Conservation (phyloP, 2,888 invertebrate species). For the Lumbricus terrestris region DNA sequence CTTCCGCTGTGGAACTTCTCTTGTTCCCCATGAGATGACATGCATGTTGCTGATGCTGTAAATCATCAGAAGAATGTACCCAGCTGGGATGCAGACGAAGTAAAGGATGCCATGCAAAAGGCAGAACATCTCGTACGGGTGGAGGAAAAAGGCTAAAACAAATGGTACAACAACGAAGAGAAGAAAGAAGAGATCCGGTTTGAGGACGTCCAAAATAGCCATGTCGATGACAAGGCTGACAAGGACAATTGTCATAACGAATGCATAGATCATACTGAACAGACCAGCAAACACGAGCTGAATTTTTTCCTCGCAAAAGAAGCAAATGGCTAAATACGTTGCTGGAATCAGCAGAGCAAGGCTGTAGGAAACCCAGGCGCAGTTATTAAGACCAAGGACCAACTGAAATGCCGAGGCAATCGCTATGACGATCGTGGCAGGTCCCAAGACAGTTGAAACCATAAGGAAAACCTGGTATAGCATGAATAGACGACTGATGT, state of each 20-base stretch:
- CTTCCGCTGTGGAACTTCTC: conserved; percentile 50
- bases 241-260: conserved; percentile 51
- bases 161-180: conserved; percentile 44
- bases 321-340: conserved; percentile 44
- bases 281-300: conserved; percentile 48
- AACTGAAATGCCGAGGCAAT: conserved; percentile 38
- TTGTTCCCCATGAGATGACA: conserved; percentile 54
- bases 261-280: conserved; percentile 71
- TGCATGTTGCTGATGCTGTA: conserved; percentile 53
- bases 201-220: conserved; percentile 41
- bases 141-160: conserved; percentile 43
- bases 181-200: conserved; percentile 50
- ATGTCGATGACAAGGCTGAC: conserved; percentile 49
- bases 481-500: conserved; percentile 47
- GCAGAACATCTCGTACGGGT: conserved; percentile 51
- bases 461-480: conserved; percentile 46
- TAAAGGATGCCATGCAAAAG: conserved; percentile 46
- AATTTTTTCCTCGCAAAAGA: conserved; percentile 41
- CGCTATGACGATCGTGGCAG: conserved; percentile 40
- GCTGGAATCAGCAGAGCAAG: conserved; percentile 40
- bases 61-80: conserved; percentile 51
- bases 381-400: conserved; percentile 22
- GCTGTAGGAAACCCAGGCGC: conserved; percentile 26
- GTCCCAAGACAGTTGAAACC: conserved; percentile 41
- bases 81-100: conserved; percentile 52